Conservation (phyloP, 2,113 vertebrate species). For the Climacteris rufus region DNA sequence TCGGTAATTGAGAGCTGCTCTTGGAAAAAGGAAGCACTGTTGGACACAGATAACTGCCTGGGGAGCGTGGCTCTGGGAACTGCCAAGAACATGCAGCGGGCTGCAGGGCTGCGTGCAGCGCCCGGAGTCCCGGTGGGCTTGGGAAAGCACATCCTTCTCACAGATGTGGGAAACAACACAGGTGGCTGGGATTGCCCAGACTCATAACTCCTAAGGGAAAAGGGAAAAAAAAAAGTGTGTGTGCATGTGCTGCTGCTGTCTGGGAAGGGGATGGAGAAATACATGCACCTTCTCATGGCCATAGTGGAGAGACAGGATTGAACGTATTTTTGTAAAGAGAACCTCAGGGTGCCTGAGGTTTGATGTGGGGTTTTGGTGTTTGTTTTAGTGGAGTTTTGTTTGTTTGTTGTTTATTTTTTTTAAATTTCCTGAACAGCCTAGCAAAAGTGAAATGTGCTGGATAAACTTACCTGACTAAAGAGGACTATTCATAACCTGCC, state of each 20-base stretch:
- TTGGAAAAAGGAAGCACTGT: neutral
- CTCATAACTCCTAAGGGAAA: rapidly evolving
- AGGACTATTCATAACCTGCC: neutral
- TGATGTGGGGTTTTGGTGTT: neutral
- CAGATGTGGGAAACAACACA: neutral
- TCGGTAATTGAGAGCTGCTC: neutral
- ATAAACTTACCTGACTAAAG: neutral
- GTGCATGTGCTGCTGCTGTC: neutral
- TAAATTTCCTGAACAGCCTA: neutral
- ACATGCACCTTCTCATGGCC: rapidly evolving
- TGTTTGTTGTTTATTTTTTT: neutral
- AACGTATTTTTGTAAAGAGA: neutral
- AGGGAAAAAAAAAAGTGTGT: rapidly evolving
- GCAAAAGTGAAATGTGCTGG: neutral
- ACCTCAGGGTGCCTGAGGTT: neutral
- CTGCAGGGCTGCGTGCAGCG: neutral
- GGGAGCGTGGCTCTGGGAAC: neutral
- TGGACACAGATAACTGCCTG: neutral
- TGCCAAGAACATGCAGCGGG: neutral
- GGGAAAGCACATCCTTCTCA: neutral
- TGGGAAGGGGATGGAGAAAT: neutral
- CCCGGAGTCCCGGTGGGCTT: neutral
- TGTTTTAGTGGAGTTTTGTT: neutral
- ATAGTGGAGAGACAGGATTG: neutral
- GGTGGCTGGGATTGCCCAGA: neutral